These are phyloP conservation scores for Cynocephalus volans DNA, from an alignment of 2,113 vertebrate species.

Conservation along the genomic window DNA sequence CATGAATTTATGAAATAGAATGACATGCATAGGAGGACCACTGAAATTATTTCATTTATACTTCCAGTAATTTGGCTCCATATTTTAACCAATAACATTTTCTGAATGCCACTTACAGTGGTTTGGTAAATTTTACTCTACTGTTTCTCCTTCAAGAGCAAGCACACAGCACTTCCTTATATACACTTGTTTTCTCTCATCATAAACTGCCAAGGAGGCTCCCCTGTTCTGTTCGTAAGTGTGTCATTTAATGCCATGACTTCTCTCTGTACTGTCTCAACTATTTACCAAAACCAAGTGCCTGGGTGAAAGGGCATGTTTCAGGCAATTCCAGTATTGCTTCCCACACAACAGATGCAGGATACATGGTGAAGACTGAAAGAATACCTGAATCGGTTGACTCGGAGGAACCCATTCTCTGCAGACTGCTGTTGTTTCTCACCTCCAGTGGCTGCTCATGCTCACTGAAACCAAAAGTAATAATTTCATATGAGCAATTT, in stretches of 20 bases:
- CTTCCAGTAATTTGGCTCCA: not conserved
- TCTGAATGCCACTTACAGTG: not conserved
- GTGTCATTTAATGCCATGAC: not conserved
- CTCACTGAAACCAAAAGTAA: slow-evolving; percentile 80
- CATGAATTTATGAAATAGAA: not conserved
- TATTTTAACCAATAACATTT: not conserved
- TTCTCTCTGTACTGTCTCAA: not conserved
- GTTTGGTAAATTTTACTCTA: not conserved
- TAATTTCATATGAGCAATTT: not conserved
- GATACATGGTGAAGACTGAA: rapidly evolving
- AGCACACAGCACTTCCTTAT: not conserved
- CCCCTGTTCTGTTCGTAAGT: not conserved
- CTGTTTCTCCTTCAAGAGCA: not conserved
- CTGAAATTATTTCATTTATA: not conserved
- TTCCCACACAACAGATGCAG: rapidly evolving
- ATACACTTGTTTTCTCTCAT: not conserved
- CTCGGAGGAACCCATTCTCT: slow-evolving; percentile 86
- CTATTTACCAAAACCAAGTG: not conserved
- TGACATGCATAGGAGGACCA: not conserved
- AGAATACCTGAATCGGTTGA: slow-evolving; percentile 89
- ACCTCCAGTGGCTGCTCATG: slow-evolving; percentile 53
- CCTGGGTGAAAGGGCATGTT: not conserved
- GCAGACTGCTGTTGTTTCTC: slow-evolving; percentile 76
- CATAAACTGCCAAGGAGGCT: not conserved
- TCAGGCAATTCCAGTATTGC: not conserved